Evolutionary conservation across 2,888 invertebrate species (phyloP).

Genomic region (Philonicus albiceps): DNA sequence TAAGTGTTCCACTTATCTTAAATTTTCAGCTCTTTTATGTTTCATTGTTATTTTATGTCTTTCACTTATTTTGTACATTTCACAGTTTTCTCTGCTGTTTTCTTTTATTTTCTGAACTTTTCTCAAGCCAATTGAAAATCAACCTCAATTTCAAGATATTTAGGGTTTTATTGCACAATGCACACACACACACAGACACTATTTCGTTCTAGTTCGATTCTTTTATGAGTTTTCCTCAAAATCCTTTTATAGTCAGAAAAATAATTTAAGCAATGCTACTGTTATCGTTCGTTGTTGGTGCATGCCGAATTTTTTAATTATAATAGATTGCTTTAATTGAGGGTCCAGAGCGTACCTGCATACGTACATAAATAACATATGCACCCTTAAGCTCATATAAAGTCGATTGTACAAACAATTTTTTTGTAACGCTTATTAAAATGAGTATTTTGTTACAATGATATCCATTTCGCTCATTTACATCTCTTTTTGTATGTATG

Average conservation of each 20-base stretch:
- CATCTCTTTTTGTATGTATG: too few species aligned
- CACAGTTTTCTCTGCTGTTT: background rate
- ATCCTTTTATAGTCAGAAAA: background rate
- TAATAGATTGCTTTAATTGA: background rate
- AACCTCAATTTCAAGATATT: background rate
- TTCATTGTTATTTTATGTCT: background rate
- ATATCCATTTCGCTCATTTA: background rate
- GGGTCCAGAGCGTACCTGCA: background rate
- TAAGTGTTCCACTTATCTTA: constrained; percentile 4
- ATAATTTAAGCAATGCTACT: background rate
- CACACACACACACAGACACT: constrained; percentile 35
- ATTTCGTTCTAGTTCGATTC: background rate
- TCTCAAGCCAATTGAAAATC: background rate
- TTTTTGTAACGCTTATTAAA: background rate
- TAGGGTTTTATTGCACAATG: constrained; percentile 20
- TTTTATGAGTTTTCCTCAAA: background rate
- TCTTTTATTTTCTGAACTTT: background rate
- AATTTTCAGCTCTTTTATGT: background rate
- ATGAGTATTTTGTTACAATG: background rate
- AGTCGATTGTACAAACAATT: background rate
- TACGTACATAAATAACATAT: background rate
- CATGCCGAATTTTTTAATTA: background rate
- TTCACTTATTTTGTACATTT: background rate
- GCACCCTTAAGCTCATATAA: background rate
- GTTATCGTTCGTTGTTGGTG: background rate